Percentiles rank a stretch among this genome's conserved stretches.
These are phyloP conservation scores for Euplagia quadripunctaria DNA, from an alignment of 2,888 invertebrate genomes.

Conservation along the genomic window DNA sequence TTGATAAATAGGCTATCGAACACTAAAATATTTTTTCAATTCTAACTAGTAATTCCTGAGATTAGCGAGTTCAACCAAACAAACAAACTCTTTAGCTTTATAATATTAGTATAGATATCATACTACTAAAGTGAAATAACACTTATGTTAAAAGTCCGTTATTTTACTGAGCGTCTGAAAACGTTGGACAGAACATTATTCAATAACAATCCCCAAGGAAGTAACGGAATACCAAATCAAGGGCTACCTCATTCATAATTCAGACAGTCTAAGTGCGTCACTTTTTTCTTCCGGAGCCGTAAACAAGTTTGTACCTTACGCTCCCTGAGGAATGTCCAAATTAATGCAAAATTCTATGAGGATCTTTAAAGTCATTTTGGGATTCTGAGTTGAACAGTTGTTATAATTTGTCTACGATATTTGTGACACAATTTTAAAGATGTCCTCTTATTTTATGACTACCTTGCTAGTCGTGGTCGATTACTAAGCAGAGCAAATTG, in stretches of 20 bases:
- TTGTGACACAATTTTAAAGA: slow-evolving; percentile 1
- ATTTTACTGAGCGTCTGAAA: slow-evolving; percentile 4
- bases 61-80: no score
- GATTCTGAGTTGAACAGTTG: slow-evolving; percentile 25
- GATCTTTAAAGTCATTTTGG: slow-evolving; percentile 15
- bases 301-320: slow-evolving; percentile 42
- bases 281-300: slow-evolving; percentile 41
- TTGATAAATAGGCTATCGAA: no score
- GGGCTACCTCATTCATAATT: slow-evolving; percentile 60
- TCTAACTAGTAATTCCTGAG: no score
- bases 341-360: slow-evolving; percentile 45
- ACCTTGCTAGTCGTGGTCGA: no score
- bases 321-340: slow-evolving; percentile 35
- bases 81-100: no score
- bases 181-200: slow-evolving; percentile 34
- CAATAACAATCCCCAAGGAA: slow-evolving; percentile 47
- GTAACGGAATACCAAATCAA: slow-evolving; percentile 51
- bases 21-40: no score
- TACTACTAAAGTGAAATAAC: not conserved
- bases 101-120: not conserved
- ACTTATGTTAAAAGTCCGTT: not conserved
- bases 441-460: not conserved
- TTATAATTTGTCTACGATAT: slow-evolving; percentile 22
- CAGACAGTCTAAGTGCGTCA: slow-evolving; percentile 50
- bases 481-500: no score